These are phyloP conservation scores for Drosophila murphyi DNA, from an alignment of 1,140 invertebrate genomes.

Conservation along the genomic window DNA sequence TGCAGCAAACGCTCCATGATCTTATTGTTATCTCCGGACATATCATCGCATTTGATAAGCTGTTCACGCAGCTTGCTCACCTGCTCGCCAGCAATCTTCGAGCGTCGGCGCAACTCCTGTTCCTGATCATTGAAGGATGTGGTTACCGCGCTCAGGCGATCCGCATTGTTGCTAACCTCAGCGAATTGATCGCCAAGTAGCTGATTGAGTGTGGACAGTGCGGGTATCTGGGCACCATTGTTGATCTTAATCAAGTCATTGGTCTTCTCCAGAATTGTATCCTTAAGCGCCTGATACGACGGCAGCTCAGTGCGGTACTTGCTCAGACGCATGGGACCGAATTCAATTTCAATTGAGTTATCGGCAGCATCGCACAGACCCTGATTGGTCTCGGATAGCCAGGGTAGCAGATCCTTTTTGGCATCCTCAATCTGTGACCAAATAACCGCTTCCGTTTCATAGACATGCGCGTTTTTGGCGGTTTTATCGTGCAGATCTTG, in stretches of 20 bases:
- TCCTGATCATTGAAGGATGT: slow-evolving; percentile 90
- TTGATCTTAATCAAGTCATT: slow-evolving; percentile 93
- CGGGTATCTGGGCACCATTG: slow-evolving; percentile 89
- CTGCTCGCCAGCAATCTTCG: slow-evolving; percentile 89
- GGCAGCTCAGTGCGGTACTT: slow-evolving; percentile 95
- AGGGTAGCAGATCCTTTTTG: slow-evolving; percentile 92
- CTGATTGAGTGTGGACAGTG: slow-evolving; percentile 88
- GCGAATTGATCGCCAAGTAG: slow-evolving; percentile 92
- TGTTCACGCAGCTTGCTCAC: slow-evolving; percentile 92
- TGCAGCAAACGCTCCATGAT: slow-evolving; percentile 91
- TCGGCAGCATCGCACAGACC: slow-evolving; percentile 90
- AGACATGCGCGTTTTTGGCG: slow-evolving; percentile 89
- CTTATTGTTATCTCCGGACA: slow-evolving; percentile 93
- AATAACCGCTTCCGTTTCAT: slow-evolving; percentile 94
- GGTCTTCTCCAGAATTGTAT: slow-evolving; percentile 91
- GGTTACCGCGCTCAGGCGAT: slow-evolving; percentile 90
- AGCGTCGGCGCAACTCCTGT: slow-evolving; percentile 88
- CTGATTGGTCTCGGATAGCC: slow-evolving; percentile 93
- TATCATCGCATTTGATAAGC: slow-evolving; percentile 95
- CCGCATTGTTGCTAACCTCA: slow-evolving; percentile 89
- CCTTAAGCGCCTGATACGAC: slow-evolving; percentile 89
- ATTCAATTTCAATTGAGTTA: slow-evolving; percentile 91
- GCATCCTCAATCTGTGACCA: slow-evolving; percentile 96
- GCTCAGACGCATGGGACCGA: slow-evolving; percentile 90
- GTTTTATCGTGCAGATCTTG: slow-evolving; percentile 89